Evolutionary conservation across 1,140 invertebrate genomes (phyloP).

Genomic region (Lordiphosa collinella): DNA sequence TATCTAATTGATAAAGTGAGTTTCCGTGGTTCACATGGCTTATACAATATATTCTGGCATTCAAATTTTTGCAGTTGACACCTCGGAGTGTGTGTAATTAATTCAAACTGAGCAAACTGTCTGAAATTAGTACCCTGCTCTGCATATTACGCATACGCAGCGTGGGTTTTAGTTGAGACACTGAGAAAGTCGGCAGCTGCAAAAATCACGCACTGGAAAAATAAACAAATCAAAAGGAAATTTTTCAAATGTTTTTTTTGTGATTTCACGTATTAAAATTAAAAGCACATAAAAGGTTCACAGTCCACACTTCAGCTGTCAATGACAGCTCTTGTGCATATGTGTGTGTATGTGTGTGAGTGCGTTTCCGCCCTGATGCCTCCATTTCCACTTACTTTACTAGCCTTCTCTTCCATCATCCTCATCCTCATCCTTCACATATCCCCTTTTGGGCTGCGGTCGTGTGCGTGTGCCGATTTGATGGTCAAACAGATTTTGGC

Average conservation of each 20-base stretch:
- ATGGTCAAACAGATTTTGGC: constrained; percentile 48
- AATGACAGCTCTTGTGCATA: constrained; percentile 8
- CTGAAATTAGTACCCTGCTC: constrained; percentile 9
- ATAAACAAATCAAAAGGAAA: constrained; percentile 20
- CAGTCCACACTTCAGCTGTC: constrained; percentile 37
- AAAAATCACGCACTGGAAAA: constrained; percentile 2
- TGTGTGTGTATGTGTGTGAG: constrained; percentile 18
- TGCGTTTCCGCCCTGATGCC: constrained; percentile 61
- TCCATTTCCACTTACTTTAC: constrained; percentile 76
- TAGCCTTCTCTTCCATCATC: constrained; percentile 49
- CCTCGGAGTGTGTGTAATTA: constrained; percentile 14
- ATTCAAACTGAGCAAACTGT: neutral
- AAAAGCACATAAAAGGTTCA: constrained; percentile 69
- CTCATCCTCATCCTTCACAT: constrained; percentile 30
- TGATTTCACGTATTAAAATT: constrained; percentile 46
- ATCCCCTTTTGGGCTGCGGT: constrained; percentile 36
- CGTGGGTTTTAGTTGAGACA: neutral
- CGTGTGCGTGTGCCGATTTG: constrained; percentile 46
- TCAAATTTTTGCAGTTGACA: constrained; percentile 33
- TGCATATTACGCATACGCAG: constrained; percentile 47
- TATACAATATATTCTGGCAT: constrained; percentile 1
- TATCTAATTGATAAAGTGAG: constrained; percentile 36
- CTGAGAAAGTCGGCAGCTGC: constrained; percentile 41
- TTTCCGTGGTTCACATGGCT: constrained; percentile 14
- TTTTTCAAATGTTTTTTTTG: constrained; percentile 13